Evolutionary conservation across 2,888 invertebrate genomes (phyloP).

Genomic region (Rhamnusium bicolor): DNA sequence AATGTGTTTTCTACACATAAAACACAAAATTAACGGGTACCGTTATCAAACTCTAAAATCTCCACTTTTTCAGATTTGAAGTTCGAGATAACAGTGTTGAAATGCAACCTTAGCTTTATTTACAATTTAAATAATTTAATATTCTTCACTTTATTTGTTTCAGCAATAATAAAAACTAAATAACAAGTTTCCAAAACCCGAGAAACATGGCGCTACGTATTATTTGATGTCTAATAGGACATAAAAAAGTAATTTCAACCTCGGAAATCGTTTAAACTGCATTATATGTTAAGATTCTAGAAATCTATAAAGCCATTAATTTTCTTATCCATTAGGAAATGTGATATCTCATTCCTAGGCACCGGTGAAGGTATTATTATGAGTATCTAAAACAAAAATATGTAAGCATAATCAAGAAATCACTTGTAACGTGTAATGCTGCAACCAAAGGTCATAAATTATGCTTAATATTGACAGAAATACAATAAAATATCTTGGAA

Average conservation of each 20-base stretch:
- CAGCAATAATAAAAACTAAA: slow-evolving; percentile 5
- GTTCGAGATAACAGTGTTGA: not conserved
- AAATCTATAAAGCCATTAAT: slow-evolving; percentile 29
- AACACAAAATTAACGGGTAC: too few relatives aligned
- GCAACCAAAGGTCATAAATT: slow-evolving; percentile 15
- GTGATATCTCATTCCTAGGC: slow-evolving; percentile 26
- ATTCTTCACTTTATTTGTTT: not conserved
- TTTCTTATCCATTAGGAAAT: slow-evolving; percentile 4
- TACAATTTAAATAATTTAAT: not conserved
- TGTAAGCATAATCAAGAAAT: slow-evolving; percentile 20
- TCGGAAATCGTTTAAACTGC: not conserved
- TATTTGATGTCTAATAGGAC: not conserved
- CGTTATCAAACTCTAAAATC: too few relatives aligned
- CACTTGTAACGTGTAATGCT: slow-evolving; percentile 9
- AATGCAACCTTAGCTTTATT: not conserved
- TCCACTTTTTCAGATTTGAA: too few relatives aligned
- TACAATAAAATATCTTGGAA: slow-evolving; percentile 31
- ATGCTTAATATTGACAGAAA: slow-evolving; percentile 34
- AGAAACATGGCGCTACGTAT: not conserved
- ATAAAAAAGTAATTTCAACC: slow-evolving; percentile 11
- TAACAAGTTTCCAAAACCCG: slow-evolving; percentile 5
- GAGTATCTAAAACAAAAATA: slow-evolving; percentile 9
- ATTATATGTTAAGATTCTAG: not conserved
- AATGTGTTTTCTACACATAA: too few relatives aligned
- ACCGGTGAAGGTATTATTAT: not conserved